These are phyloP conservation scores for Anoplius nigerrimus DNA, from an alignment of 2,888 invertebrate genomes.

Conservation along the genomic window DNA sequence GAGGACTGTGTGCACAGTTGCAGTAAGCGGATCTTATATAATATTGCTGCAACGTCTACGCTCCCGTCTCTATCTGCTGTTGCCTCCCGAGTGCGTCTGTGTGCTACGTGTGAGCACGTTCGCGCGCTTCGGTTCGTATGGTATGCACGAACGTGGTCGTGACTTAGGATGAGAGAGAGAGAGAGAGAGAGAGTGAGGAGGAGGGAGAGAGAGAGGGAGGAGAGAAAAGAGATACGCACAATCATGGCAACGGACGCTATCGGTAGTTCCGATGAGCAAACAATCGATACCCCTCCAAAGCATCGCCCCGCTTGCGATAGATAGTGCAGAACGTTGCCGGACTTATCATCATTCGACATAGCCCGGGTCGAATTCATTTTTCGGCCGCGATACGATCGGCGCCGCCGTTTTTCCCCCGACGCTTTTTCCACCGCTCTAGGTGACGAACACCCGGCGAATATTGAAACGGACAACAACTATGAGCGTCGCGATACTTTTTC, in stretches of 20 bases:
- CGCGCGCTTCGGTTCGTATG: background rate
- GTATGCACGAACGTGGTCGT: background rate
- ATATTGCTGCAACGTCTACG: conserved; percentile 1
- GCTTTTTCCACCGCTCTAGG: background rate
- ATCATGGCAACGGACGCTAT: conserved; percentile 42
- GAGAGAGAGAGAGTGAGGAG: no score
- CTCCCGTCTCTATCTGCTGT: background rate
- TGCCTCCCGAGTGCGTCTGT: no score
- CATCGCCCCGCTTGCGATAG: conserved; percentile 47
- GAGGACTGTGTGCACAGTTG: conserved; percentile 15
- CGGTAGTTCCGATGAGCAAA: conserved; percentile 50
- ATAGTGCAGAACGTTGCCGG: conserved; percentile 51
- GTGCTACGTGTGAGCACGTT: background rate
- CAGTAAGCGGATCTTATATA: background rate
- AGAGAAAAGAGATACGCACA: conserved; percentile 40
- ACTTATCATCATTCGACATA: no score
- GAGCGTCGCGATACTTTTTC: no score
- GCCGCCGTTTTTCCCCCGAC: conserved; percentile 15
- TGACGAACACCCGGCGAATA: background rate
- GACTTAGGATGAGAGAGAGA: no score
- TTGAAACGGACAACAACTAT: background rate
- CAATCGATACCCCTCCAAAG: conserved; percentile 44
- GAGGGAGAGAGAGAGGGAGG: no score
- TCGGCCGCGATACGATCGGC: no score
- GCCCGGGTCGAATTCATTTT: no score